Base-by-base conservation (phyloP, 2,797 vertebrate genomes). In the Myotis findleyi region DNA sequence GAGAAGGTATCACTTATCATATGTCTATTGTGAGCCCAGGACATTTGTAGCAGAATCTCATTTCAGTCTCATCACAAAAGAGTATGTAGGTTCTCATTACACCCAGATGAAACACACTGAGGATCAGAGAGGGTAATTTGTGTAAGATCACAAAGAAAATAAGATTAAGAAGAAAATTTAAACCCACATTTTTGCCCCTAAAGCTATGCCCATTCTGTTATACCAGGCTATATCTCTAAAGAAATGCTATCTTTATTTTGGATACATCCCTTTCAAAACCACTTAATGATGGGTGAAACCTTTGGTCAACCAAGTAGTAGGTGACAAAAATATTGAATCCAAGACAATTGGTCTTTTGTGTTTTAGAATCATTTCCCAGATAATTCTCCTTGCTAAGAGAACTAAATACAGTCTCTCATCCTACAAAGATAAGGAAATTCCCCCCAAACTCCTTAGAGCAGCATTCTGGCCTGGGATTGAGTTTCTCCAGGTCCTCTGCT, bases 271-370 rank as follows among this genome's bases (percentile, higher is more conserved):
- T 95, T 94, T 81, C 12, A 72, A 95, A 97, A 71, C 7, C 25
- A 73, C 23, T 44, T 62, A 33, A 72, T 38, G 12, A 55, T 62
- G 18, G 36, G 53, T 8, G 27, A 86, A 79, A 62, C 4, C n/a
- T 86, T 80, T 33, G 33, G 44, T 41, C 89, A 83, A 87, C 18
- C 36, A 94, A 89, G 10, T 51, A 33, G 38, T 17, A 66, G 3
- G 36, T 62, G 11, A 91, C 75, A 30, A 76, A 94, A 91, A 53
- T 72, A 84, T 33, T 66, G 89, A 75, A 93, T 38, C 57, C n/a
- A 66, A 93, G 62, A 73, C 25, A 89, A 85, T 2, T 33, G 55
- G 38, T 13, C 68, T 73, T 25, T 86, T 62, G 36, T 73, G 20
- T 68, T 38, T 86, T 62, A 64, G 75, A 55, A 69, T 72, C 41